phyloP scores from a whole-genome alignment of 2,888 invertebrate genomes.

The Diadromus collaris region DNA sequence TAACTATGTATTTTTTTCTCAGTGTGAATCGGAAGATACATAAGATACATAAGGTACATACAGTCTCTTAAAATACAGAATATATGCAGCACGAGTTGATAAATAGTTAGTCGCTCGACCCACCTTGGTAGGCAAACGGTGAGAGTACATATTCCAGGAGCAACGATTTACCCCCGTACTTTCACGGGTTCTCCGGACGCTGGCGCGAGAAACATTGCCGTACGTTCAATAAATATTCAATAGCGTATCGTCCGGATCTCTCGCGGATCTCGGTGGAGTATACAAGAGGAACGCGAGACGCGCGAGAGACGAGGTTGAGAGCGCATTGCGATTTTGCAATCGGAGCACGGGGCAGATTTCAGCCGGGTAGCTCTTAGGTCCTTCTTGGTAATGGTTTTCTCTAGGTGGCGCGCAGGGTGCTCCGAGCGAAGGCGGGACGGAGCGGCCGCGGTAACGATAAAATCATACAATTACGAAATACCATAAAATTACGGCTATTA shows the following conservation, averaged over 20 bases:
- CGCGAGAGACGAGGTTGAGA: background rate
- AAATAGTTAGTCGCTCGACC: slow-evolving; percentile 8
- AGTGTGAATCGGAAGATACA: no score
- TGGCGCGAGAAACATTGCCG: slow-evolving; percentile 3
- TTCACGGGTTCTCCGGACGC: no score
- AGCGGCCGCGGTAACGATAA: slow-evolving; percentile 54
- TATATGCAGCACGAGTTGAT: slow-evolving; percentile 3
- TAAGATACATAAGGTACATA: background rate
- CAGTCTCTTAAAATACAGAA: background rate
- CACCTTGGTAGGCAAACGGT: background rate
- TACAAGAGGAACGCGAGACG: background rate
- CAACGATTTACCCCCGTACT: slow-evolving; percentile 3
- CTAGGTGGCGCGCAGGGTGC: background rate
- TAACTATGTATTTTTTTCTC: no score
- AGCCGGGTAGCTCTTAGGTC: background rate
- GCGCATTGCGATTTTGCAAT: background rate
- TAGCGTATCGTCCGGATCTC: background rate
- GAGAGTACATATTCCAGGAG: slow-evolving; percentile 4
- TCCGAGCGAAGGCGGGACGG: background rate
- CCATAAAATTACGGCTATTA: slow-evolving; percentile 59
- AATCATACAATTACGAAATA: slow-evolving; percentile 62
- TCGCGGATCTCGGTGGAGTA: background rate
- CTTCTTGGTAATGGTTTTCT: slow-evolving; percentile 2
- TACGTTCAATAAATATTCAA: slow-evolving; percentile 17
- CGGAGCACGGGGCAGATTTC: background rate